These are phyloP conservation scores for Panagrolaimus sp. DNA, from an alignment of 1,140 invertebrate species.

Conservation along the genomic window DNA sequence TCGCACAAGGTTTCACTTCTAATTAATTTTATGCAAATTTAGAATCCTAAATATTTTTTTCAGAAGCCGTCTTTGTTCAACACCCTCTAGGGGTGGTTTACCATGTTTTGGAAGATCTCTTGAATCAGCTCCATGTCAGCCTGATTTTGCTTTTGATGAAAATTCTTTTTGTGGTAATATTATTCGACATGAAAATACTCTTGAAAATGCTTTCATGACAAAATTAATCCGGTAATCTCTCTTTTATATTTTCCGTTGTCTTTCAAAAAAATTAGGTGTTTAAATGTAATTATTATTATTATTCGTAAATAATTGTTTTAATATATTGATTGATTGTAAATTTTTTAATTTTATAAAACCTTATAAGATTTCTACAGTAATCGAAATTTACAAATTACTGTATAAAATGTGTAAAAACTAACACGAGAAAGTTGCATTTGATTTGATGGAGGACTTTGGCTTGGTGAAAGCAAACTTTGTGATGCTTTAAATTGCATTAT, in stretches of 20 bases:
- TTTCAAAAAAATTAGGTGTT: too few species aligned
- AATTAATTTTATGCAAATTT: background rate
- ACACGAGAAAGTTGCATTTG: too few species aligned
- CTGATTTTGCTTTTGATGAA: background rate
- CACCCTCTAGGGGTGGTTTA: conserved; percentile 28
- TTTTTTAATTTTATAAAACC: too few species aligned
- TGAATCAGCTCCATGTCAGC: conserved; percentile 26
- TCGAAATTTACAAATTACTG: too few species aligned
- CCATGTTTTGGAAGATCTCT: conserved; percentile 46
- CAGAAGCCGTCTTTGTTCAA: conserved; percentile 33
- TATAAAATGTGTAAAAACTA: too few species aligned
- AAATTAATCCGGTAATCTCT: conserved; percentile 5
- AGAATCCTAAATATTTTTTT: conserved; percentile 11
- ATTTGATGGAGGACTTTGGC: too few species aligned
- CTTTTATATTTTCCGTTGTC: background rate
- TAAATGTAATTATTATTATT: too few species aligned
- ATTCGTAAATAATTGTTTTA: too few species aligned
- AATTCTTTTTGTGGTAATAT: background rate
- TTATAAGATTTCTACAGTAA: too few species aligned
- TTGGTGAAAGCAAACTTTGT: too few species aligned
- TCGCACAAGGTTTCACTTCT: conserved; percentile 36
- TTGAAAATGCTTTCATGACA: background rate
- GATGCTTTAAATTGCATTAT: too few species aligned
- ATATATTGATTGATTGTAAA: too few species aligned
- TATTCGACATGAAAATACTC: background rate